These are phyloP conservation scores for Tuberolachnus salignus DNA, from an alignment of 2,888 invertebrate species.

Conservation along the genomic window DNA sequence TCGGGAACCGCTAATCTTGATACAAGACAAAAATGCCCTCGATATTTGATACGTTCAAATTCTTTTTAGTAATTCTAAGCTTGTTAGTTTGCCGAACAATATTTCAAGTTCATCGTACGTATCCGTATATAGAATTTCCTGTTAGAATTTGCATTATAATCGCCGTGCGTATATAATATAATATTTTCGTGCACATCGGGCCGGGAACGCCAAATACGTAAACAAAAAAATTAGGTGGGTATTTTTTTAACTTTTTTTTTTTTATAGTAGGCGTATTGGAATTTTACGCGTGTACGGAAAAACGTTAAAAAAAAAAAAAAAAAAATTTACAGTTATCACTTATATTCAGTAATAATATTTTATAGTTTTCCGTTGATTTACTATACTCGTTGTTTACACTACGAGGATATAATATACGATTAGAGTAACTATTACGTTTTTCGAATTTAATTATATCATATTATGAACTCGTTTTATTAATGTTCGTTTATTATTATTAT, in stretches of 20 bases:
- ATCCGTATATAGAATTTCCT: not conserved
- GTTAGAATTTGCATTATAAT: not conserved
- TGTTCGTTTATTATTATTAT: too few species aligned
- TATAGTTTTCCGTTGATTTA: too few species aligned
- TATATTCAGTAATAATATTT: not conserved
- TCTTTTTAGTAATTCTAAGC: too few species aligned
- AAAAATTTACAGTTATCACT: not conserved
- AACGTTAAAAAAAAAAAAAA: not conserved
- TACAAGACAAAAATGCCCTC: too few species aligned
- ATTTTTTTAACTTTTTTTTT: not conserved
- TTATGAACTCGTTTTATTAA: too few species aligned
- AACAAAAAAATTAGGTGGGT: slow-evolving; percentile 21
- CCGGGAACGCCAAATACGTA: slow-evolving; percentile 29
- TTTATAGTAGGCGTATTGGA: slow-evolving; percentile 12
- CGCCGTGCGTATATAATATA: not conserved
- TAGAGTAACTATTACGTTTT: too few species aligned
- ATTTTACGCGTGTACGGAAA: not conserved
- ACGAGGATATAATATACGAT: too few species aligned
- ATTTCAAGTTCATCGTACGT: slow-evolving; percentile 7
- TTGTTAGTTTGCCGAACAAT: too few species aligned
- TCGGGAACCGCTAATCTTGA: too few species aligned
- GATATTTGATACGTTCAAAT: too few species aligned
- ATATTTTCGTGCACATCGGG: not conserved
- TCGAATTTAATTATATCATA: too few species aligned
- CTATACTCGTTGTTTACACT: too few species aligned